Percentiles rank a stretch among this genome's conserved stretches.
Conservation (phyloP, 2,888 invertebrate genomes). For the Oegoconia quadripuncta region DNA sequence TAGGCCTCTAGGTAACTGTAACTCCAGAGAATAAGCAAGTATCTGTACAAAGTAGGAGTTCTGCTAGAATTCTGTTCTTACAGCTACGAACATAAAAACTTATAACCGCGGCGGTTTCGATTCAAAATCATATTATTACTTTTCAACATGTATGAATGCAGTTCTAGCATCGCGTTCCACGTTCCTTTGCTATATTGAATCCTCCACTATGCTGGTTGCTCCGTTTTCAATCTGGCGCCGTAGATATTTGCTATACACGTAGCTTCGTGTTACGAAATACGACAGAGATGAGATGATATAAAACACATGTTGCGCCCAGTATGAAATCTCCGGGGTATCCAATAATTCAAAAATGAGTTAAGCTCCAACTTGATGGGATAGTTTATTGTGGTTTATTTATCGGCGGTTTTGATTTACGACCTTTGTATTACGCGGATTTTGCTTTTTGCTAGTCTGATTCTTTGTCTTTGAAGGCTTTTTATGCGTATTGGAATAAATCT, state of each 20-base stretch:
- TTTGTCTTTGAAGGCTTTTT: background rate
- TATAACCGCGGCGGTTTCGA: conserved; percentile 51
- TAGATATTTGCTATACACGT: conserved; percentile 32
- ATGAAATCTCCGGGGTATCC: conserved; percentile 48
- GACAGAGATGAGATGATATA: conserved; percentile 57
- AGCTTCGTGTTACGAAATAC: conserved; percentile 58
- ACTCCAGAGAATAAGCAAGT: too few species aligned
- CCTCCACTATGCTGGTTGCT: conserved; percentile 44
- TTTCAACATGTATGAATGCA: conserved; percentile 69
- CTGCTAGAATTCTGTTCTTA: conserved; percentile 1
- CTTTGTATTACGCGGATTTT: conserved; percentile 29
- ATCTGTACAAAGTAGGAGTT: background rate
- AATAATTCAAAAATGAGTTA: conserved; percentile 68
- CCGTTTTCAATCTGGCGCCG: conserved; percentile 61
- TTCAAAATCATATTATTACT: conserved; percentile 69
- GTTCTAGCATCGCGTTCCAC: conserved; percentile 51
- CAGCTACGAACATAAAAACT: conserved; percentile 52
- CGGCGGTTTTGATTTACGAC: conserved; percentile 43
- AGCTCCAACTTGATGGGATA: conserved; percentile 47
- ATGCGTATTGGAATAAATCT: background rate
- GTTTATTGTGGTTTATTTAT: conserved; percentile 55
- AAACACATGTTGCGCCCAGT: conserved; percentile 66
- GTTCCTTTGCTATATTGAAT: conserved; percentile 66
- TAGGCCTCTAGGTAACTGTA: too few species aligned
- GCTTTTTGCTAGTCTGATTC: conserved; percentile 4